Base-by-base conservation (phyloP, 2,113 vertebrate genomes). In the Chroicocephalus ridibundus region DNA sequence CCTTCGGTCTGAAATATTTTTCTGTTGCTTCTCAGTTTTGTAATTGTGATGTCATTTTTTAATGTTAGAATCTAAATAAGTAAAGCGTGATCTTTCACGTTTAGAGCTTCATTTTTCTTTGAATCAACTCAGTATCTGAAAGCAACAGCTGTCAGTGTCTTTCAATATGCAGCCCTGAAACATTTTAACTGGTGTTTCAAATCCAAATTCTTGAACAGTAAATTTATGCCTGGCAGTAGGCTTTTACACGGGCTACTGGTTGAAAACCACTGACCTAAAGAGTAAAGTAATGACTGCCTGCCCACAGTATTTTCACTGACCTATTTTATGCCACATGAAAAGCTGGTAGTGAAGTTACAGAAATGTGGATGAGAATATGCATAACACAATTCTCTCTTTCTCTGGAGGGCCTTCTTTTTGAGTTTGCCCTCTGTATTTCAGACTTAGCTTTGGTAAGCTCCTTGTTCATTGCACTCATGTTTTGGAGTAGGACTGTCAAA, bases 251-350 rank as follows among this genome's bases (percentile, higher is more conserved):
- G 78, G 44, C 57, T 84, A 12, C 92, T 75, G 46, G 65, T 76
- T 79, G 82, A 66, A 95, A 91, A 79, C 58, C 84, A 20, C 76
- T 8, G 27, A 62, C 55, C 69, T 91, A 82, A 82, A 58, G 88
- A 61, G 32, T 58, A 25, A 82, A 91, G 69, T 86, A 66, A 75
- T 54, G 80, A 79, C 5, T 6, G 60, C 22, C 47, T 94, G 77
- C 93, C 65, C 55, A 60, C 55, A 47, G 60, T 55, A 54, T 87
- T 94, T 94, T 94, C 77, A 15, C 69, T 96, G 94, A 78, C 86
- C 86, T 86, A 24, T 83, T 88, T 94, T 86, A 64, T 68, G 83
- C 61, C 65, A 76, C 70, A 52, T 82, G 20, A 93, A 84, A 49
- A 38, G 77, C 69, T 89, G 80, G n/a, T 38, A 83, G 47, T 8